Percentiles rank a stretch among this genome's conserved stretches.
Evolutionary conservation across 2,797 vertebrate genomes (phyloP).

Genomic region (Gallinago nigripennis): DNA sequence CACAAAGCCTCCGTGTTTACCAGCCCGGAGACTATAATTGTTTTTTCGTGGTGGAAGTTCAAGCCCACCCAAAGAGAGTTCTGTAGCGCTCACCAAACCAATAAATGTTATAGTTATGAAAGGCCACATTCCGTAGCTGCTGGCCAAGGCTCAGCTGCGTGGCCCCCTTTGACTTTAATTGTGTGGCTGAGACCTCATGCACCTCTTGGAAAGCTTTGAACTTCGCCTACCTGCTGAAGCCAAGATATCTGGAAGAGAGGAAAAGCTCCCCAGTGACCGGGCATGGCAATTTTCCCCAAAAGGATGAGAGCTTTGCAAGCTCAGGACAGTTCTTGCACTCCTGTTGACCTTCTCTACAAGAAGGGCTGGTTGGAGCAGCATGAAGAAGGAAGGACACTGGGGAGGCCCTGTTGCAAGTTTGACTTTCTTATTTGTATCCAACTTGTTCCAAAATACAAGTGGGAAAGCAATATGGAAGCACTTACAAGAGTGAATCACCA

Average conservation of each 20-base stretch:
- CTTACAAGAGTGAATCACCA: neutral
- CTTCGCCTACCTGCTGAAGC: neutral
- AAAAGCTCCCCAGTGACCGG: neutral
- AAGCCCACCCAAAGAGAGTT: constrained; percentile 59
- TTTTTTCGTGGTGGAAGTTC: constrained; percentile 9
- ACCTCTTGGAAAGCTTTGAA: constrained; percentile 3
- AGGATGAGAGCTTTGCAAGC: neutral
- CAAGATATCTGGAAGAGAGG: neutral
- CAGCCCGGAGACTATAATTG: constrained; percentile 11
- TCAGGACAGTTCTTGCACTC: neutral
- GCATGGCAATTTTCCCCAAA: neutral
- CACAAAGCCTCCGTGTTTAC: constrained; percentile 33
- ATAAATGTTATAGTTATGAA: neutral
- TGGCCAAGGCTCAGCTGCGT: neutral
- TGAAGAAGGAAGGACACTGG: neutral
- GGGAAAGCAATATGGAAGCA: neutral
- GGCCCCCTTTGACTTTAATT: neutral
- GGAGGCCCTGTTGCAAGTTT: neutral
- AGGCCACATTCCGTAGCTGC: neutral
- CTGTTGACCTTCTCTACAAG: neutral
- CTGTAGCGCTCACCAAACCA: neutral
- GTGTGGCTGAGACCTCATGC: neutral
- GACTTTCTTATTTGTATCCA: neutral
- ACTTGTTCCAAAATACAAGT: neutral
- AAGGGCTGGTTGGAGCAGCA: neutral